phyloP scores from a whole-genome alignment of 2,888 invertebrate genomes.

The Drosophila mayaguana region DNA sequence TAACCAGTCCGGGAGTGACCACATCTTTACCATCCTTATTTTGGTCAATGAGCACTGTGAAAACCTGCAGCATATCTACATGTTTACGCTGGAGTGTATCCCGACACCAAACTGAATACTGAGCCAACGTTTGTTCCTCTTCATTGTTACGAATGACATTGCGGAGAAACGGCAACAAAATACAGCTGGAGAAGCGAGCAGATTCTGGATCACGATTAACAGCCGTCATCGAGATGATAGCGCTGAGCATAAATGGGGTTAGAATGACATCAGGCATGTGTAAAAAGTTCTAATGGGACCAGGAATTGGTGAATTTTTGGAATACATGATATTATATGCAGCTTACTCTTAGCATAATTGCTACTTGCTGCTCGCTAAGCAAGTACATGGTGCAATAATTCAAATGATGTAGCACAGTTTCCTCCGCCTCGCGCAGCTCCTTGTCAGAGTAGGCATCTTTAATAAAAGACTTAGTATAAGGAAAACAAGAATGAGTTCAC shows the following conservation, averaged over 20 bases:
- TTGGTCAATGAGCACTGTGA: constrained; percentile 83
- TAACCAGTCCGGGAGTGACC: constrained; percentile 86
- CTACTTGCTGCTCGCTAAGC: constrained; percentile 82
- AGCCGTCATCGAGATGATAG: constrained; percentile 86
- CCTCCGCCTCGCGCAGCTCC: constrained; percentile 87
- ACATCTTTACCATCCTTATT: constrained; percentile 84
- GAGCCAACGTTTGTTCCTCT: constrained; percentile 84
- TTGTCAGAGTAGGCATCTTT: constrained; percentile 85
- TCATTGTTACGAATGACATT: constrained; percentile 84
- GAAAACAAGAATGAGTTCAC: neutral
- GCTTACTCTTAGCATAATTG: constrained; percentile 76
- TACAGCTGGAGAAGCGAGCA: constrained; percentile 74
- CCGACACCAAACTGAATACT: constrained; percentile 87
- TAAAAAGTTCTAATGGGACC: constrained; percentile 84
- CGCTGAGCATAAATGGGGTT: constrained; percentile 88
- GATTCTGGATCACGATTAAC: constrained; percentile 84
- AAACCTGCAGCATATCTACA: constrained; percentile 80
- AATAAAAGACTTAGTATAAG: neutral
- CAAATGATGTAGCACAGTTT: constrained; percentile 88
- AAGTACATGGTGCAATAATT: constrained; percentile 84
- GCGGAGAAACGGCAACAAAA: constrained; percentile 82
- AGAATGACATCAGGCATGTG: constrained; percentile 87
- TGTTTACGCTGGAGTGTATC: constrained; percentile 79
- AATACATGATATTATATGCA: neutral
- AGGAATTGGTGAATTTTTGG: neutral